A percentile compares a stretch with the other conserved stretches of the same genome.
Evolutionary conservation across 2,113 vertebrate genomes (phyloP).

Genomic region (Terrapene triunguis): DNA sequence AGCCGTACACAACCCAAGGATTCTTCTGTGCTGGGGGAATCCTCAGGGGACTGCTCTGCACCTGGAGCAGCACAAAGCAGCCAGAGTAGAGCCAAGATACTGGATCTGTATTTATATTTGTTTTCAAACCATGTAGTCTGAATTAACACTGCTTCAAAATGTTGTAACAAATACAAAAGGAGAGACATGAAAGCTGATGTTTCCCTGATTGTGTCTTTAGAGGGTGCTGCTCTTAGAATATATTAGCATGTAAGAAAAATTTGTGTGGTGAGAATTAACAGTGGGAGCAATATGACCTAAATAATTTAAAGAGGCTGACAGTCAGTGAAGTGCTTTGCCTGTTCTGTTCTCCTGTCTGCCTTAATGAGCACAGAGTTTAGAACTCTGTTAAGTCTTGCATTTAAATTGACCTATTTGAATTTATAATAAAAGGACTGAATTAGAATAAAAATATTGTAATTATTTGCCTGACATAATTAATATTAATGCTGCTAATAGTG

Average conservation of each 20-base stretch:
- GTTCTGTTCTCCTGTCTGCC: neutral
- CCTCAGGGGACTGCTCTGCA: neutral
- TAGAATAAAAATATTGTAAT: neutral
- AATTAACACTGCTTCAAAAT: neutral
- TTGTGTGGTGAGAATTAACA: neutral
- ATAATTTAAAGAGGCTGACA: neutral
- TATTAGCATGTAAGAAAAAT: accelerated
- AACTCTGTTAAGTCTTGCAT: neutral
- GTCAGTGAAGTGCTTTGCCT: neutral
- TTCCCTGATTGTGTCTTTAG: neutral
- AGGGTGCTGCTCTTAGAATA: neutral
- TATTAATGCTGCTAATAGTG: neutral
- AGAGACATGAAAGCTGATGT: neutral
- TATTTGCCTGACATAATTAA: slow-evolving; percentile 10
- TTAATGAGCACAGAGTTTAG: neutral
- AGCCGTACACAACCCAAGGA: neutral
- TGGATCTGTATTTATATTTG: neutral
- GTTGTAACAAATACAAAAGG: neutral
- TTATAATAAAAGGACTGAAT: neutral
- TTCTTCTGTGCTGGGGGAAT: neutral
- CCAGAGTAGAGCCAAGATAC: neutral
- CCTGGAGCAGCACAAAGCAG: neutral
- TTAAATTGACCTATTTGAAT: neutral
- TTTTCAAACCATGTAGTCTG: neutral
- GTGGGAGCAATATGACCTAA: neutral